These are phyloP conservation scores for Agriopis aurantiaria DNA, from an alignment of 2,888 invertebrate genomes.

Conservation along the genomic window DNA sequence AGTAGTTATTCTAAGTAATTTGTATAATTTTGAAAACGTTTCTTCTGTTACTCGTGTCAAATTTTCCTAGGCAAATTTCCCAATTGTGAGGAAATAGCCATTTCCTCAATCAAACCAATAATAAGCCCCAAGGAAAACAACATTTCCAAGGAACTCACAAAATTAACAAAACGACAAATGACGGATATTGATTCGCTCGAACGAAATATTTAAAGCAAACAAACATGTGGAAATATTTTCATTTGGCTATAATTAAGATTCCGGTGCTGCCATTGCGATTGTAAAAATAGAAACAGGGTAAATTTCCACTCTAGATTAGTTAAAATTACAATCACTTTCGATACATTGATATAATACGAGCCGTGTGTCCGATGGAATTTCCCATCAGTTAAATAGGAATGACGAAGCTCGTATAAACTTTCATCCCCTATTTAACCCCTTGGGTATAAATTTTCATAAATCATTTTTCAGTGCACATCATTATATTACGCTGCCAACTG, in stretches of 20 bases:
- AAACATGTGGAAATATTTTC: constrained; percentile 63
- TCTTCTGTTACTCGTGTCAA: neutral
- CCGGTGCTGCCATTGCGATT: constrained; percentile 27
- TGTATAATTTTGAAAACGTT: too few relatives aligned
- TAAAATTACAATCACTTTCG: neutral
- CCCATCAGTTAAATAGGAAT: too few relatives aligned
- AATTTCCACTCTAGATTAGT: constrained; percentile 12
- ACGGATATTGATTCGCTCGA: constrained; percentile 42
- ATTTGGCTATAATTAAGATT: constrained; percentile 47
- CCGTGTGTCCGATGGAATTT: too few relatives aligned
- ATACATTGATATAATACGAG: too few relatives aligned
- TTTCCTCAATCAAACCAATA: constrained; percentile 25
- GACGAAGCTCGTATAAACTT: too few relatives aligned
- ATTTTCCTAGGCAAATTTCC: neutral
- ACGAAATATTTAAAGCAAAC: constrained; percentile 58
- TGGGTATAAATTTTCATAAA: too few relatives aligned
- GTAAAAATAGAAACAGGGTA: constrained; percentile 39
- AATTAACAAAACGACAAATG: constrained; percentile 45
- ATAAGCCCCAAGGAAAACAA: constrained; percentile 24
- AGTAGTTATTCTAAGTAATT: too few relatives aligned
- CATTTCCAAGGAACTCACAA: constrained; percentile 50
- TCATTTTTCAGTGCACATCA: too few relatives aligned
- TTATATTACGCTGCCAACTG: too few relatives aligned
- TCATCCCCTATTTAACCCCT: too few relatives aligned
- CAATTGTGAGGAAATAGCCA: constrained; percentile 3